phyloP scores from a whole-genome alignment of 2,888 invertebrate genomes.

The Cheilosia soror region DNA sequence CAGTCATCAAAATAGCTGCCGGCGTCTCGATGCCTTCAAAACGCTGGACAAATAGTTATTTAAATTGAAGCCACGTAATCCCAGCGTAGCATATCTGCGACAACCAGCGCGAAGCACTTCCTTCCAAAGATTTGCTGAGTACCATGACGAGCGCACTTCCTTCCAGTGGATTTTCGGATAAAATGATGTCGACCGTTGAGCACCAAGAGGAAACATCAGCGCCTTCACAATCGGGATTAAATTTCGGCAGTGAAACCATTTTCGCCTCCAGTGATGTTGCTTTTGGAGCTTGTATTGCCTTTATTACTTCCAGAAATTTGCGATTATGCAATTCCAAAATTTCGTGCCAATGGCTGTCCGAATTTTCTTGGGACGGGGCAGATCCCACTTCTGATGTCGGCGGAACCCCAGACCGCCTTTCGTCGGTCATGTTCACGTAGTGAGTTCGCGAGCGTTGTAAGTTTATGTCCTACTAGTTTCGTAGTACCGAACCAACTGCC shows the following conservation, averaged over 20 bases:
- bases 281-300: too few species aligned
- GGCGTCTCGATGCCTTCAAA: constrained; percentile 38
- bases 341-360: too few species aligned
- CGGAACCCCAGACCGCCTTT: too few species aligned
- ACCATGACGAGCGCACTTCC: constrained; percentile 58
- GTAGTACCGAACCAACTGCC: too few species aligned
- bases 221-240: constrained; percentile 37
- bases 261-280: too few species aligned
- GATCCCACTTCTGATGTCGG: too few species aligned
- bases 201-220: constrained; percentile 55
- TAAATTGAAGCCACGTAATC: constrained; percentile 47
- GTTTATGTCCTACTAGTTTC: too few species aligned
- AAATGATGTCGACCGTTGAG: constrained; percentile 50
- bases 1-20: neutral
- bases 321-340: too few species aligned
- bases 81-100: constrained; percentile 54
- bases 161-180: constrained; percentile 42
- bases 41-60: constrained; percentile 43
- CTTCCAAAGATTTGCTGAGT: constrained; percentile 55
- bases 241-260: constrained; percentile 34
- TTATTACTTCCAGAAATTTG: too few species aligned
- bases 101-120: constrained; percentile 60
- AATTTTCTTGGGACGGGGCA: too few species aligned
- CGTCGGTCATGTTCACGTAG: too few species aligned
- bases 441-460: too few species aligned